phyloP scores from a whole-genome alignment of 2,797 vertebrate species.

The Streptopelia turtur region DNA sequence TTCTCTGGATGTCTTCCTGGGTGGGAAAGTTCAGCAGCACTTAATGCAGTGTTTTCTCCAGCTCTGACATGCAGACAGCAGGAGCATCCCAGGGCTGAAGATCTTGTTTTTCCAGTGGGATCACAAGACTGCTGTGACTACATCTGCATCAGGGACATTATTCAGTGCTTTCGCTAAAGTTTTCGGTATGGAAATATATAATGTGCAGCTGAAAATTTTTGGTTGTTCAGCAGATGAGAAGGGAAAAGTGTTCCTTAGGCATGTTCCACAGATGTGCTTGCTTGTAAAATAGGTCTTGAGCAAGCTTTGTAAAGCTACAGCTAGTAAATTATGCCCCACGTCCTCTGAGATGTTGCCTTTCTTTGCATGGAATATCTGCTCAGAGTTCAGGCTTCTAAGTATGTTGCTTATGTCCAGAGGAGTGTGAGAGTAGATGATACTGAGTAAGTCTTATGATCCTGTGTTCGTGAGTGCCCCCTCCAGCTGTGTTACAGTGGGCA shows the following conservation, averaged over 20 bases:
- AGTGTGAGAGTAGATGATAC: background rate
- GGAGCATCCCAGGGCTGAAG: background rate
- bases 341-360: background rate
- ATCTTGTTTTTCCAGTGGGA: background rate
- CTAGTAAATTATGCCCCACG: background rate
- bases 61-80: background rate
- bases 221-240: background rate
- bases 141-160: fast-evolving
- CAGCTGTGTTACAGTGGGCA: background rate
- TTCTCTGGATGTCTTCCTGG: background rate
- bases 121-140: background rate
- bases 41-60: background rate
- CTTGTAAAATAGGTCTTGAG: background rate
- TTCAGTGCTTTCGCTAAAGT: background rate
- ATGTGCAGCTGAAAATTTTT: background rate
- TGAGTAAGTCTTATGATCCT: background rate
- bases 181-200: background rate
- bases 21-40: background rate
- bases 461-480: background rate
- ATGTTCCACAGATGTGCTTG: fast-evolving
- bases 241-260: background rate
- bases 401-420: background rate
- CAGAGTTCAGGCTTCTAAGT: background rate
- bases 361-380: background rate
- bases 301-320: background rate